Evolutionary conservation across 1,140 invertebrate genomes (phyloP).

Genomic region (Drosophila kepulauana): DNA sequence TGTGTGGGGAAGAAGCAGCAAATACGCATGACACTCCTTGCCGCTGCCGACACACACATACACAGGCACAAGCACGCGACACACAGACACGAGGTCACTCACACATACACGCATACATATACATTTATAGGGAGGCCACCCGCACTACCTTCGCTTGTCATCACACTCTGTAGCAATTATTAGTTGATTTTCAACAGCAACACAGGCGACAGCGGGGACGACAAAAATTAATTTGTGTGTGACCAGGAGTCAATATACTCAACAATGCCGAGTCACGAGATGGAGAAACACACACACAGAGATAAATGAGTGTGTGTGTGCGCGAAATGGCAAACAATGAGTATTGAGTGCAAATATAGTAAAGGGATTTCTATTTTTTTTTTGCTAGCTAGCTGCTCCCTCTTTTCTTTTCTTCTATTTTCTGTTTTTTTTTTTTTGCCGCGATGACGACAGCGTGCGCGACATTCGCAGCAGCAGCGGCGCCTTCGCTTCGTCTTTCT

Average conservation of each 20-base stretch:
- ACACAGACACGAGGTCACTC: slow-evolving; percentile 77
- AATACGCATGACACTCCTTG: slow-evolving; percentile 82
- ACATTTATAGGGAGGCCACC: slow-evolving; percentile 30
- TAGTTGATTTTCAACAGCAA: slow-evolving; percentile 68
- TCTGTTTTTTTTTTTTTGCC: slow-evolving; percentile 54
- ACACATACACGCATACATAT: slow-evolving; percentile 57
- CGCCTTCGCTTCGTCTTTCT: slow-evolving; percentile 53
- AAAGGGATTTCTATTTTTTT: slow-evolving; percentile 60
- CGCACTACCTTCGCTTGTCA: slow-evolving; percentile 29
- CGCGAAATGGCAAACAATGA: slow-evolving; percentile 49
- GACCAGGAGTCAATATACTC: slow-evolving; percentile 62
- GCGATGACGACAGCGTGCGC: slow-evolving; percentile 79
- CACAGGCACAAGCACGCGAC: slow-evolving; percentile 65
- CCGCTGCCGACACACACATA: slow-evolving; percentile 65
- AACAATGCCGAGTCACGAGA: slow-evolving; percentile 65
- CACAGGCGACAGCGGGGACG: slow-evolving; percentile 21
- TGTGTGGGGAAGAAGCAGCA: slow-evolving; percentile 31
- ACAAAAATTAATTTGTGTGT: slow-evolving; percentile 44
- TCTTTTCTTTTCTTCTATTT: slow-evolving; percentile 41
- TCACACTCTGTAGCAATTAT: slow-evolving; percentile 55
- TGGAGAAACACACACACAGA: slow-evolving; percentile 43
- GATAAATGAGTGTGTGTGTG: slow-evolving; percentile 27
- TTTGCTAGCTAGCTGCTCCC: slow-evolving; percentile 49
- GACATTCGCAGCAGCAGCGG: slow-evolving; percentile 49
- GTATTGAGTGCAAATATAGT: slow-evolving; percentile 61